Evolutionary conservation across 2,797 vertebrate genomes (phyloP).

Genomic region (Etheostoma perlongum): DNA sequence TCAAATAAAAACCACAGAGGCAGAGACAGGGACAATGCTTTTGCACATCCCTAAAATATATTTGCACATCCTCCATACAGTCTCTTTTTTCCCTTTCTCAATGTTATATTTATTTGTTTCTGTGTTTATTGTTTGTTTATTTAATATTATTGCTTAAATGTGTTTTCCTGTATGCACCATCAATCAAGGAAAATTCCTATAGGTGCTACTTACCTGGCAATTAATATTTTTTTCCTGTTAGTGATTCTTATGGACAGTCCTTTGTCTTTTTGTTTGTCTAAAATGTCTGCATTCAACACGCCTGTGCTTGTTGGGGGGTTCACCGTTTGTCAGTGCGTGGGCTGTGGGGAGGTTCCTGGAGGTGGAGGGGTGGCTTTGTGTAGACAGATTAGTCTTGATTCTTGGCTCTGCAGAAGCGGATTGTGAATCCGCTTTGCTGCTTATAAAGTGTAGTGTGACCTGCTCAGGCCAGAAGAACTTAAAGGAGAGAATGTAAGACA

Average conservation of each 20-base stretch:
- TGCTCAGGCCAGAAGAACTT: neutral
- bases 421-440: constrained; percentile 32
- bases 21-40: no score
- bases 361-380: constrained; percentile 15
- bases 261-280: constrained; percentile 16
- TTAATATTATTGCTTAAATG: no score
- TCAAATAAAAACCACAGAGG: neutral
- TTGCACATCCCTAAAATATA: no score
- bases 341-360: constrained; percentile 17
- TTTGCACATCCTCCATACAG: no score
- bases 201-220: no score
- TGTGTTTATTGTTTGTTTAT: no score
- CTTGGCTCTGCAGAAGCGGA: constrained; percentile 3
- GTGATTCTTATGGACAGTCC: no score
- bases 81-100: no score
- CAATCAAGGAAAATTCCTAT: no score
- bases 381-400: constrained; percentile 13
- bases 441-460: constrained; percentile 9
- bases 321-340: neutral
- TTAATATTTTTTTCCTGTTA: no score
- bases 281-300: constrained; percentile 30
- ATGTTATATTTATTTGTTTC: no score
- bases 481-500: neutral
- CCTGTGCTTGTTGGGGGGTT: constrained; percentile 1
- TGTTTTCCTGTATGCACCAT: no score